These are phyloP conservation scores for Dipodomys merriami DNA, from an alignment of 2,113 vertebrate genomes.

Conservation along the genomic window DNA sequence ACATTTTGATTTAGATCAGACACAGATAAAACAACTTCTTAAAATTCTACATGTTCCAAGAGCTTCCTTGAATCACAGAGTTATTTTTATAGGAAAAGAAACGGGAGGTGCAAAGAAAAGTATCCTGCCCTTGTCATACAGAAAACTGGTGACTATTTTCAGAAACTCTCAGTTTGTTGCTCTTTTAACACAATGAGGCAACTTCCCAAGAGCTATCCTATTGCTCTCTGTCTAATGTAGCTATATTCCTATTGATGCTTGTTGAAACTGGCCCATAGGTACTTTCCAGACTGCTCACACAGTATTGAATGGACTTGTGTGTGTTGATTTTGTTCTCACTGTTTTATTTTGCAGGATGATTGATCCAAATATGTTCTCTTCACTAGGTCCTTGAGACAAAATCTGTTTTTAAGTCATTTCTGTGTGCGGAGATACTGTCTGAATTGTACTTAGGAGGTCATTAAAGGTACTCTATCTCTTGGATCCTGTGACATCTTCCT, in stretches of 20 bases:
- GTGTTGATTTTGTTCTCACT: not conserved
- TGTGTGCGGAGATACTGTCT: not conserved
- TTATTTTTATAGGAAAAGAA: not conserved
- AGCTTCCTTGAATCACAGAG: not conserved
- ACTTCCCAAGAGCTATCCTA: not conserved
- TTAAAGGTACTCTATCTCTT: not conserved
- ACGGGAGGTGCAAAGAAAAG: not conserved
- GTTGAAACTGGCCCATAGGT: not conserved
- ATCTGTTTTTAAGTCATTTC: not conserved
- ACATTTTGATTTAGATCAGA: constrained; percentile 18
- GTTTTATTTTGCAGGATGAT: not conserved
- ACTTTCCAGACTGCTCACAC: not conserved
- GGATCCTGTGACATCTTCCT: not conserved
- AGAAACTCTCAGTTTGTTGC: not conserved
- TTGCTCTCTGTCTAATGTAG: not conserved
- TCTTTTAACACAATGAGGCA: not conserved
- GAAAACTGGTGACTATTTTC: not conserved
- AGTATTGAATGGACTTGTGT: not conserved
- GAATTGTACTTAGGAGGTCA: not conserved
- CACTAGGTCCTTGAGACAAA: not conserved
- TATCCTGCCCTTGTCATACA: not conserved
- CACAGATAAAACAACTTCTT: not conserved
- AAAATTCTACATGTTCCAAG: not conserved
- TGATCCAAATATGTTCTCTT: not conserved
- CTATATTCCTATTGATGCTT: not conserved